Base-by-base conservation (phyloP, 2,113 vertebrate species). In the Hippocampus zosterae region DNA sequence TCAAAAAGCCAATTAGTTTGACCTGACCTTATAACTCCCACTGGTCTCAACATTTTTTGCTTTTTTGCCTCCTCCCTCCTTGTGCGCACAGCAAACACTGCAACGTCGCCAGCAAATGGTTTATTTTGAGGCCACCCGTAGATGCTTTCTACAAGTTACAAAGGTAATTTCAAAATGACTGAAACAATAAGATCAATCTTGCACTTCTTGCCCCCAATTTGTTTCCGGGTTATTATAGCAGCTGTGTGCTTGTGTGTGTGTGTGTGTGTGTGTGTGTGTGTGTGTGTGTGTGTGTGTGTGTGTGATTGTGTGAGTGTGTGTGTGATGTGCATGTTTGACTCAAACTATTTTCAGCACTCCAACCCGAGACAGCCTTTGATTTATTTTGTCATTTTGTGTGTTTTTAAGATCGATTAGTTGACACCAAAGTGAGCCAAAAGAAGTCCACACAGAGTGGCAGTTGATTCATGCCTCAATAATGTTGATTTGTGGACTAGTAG, bases 1-100 rank as follows among this genome's bases (percentile, higher is more conserved):
- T 65, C 40, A 6, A 65, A 37, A 65, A 65, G 62, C 62, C 62
- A 65, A 65, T 65, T 65, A 65, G 41, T 65, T 65, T 65, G 62
- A 65, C 41, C 40, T 65, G 41, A 65, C 41, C 62, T 46, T 41
- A 25, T 41, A 65, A 25, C 40, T 65, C 62, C 41, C 41, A 46
- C 41, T 44, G 41, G 62, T 65, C 62, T 1, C n/a, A 46, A 44
- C 41, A 25, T 65, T 65, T 65, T 21, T 25, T 42, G 23, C 44
- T 65, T n/a, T n/a, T n/a, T n/a, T 44, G 23, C 5, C 21, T 25
- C 41, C 41, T 27, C 23, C 9, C 10, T 3, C 4, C 6, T 0
- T 19, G 27, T 0, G 57, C 40, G 44, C 12, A 37, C 12, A 23
- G 10, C 25, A 63, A 63, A 63, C 21, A 41, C 37, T 63, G 40